Percentiles rank a stretch among this genome's conserved stretches.
Conservation (phyloP, 2,888 invertebrate species). For the Hydriomena furcata region DNA sequence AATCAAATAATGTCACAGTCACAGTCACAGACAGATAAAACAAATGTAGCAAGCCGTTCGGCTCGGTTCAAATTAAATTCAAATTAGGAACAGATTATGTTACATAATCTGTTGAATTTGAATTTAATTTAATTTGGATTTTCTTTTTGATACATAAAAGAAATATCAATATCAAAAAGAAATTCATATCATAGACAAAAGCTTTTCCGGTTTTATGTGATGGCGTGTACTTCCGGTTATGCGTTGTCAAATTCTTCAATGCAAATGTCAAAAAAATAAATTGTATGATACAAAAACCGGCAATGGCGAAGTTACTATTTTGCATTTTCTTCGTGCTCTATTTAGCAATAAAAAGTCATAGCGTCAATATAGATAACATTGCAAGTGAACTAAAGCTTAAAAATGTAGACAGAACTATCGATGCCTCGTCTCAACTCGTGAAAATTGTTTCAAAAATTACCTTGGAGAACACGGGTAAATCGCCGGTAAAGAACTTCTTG, state of each 20-base stretch:
- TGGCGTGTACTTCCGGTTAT: slow-evolving; percentile 75
- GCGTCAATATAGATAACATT: slow-evolving; percentile 68
- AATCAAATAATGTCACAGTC: too few relatives aligned
- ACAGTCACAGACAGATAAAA: too few relatives aligned
- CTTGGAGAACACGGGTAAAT: slow-evolving; percentile 91
- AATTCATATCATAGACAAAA: slow-evolving; percentile 24
- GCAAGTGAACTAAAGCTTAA: slow-evolving; percentile 86
- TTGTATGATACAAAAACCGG: slow-evolving; percentile 50
- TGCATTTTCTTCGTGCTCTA: slow-evolving; percentile 62
- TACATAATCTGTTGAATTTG: too few relatives aligned
- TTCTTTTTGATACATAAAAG: too few relatives aligned
- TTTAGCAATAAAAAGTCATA: slow-evolving; percentile 54
- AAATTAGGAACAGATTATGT: too few relatives aligned
- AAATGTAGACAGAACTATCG: slow-evolving; percentile 93
- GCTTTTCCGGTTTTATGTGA: slow-evolving; percentile 48
- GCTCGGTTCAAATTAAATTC: too few relatives aligned
- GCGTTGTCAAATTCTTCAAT: slow-evolving; percentile 55
- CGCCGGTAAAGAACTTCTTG: slow-evolving; percentile 87
- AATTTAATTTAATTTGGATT: too few relatives aligned
- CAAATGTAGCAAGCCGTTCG: too few relatives aligned
- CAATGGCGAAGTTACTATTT: slow-evolving; percentile 67
- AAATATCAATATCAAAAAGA: too few relatives aligned
- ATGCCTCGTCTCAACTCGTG: slow-evolving; percentile 94
- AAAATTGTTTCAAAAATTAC: slow-evolving; percentile 91
- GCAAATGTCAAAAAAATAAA: slow-evolving; percentile 25